These are phyloP conservation scores for Melanostoma mellinum DNA, from an alignment of 2,888 invertebrate species.

Conservation along the genomic window DNA sequence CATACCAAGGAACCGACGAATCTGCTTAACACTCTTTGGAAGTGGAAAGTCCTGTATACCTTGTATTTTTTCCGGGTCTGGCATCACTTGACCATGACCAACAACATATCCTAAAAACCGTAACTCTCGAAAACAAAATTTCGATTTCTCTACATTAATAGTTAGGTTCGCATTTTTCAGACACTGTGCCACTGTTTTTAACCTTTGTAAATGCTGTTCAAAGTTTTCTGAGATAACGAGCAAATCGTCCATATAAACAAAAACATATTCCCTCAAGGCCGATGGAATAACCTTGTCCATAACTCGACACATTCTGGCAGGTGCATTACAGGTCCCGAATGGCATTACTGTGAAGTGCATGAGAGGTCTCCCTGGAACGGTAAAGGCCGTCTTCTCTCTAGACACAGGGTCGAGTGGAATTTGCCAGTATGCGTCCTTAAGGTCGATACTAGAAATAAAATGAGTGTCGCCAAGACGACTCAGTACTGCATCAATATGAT, in stretches of 20 bases:
- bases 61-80: conserved; percentile 44
- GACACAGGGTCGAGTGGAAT: conserved; percentile 33
- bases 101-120: conserved; percentile 49
- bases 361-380: conserved; percentile 67
- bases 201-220: conserved; percentile 32
- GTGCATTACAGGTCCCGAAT: conserved; percentile 57
- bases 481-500: conserved; percentile 72
- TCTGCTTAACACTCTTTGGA: conserved; percentile 65
- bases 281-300: conserved; percentile 57
- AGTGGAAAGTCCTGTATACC: conserved; percentile 42
- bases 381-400: conserved; percentile 71
- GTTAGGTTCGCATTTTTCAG: conserved; percentile 49
- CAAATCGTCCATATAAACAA: conserved; percentile 62
- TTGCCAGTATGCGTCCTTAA: conserved; percentile 56
- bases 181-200: conserved; percentile 38
- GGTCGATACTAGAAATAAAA: conserved; percentile 71
- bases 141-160: conserved; percentile 49
- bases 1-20: conserved; percentile 69
- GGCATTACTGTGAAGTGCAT: conserved; percentile 61
- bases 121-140: conserved; percentile 42
- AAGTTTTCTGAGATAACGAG: conserved; percentile 47
- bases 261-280: conserved; percentile 38
- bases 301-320: conserved; percentile 50
- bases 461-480: conserved; percentile 49
- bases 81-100: conserved; percentile 33